A percentile compares a stretch with the other conserved stretches of the same genome.
Conservation (phyloP, 2,888 invertebrate species). For the Aspidapion aeneum region DNA sequence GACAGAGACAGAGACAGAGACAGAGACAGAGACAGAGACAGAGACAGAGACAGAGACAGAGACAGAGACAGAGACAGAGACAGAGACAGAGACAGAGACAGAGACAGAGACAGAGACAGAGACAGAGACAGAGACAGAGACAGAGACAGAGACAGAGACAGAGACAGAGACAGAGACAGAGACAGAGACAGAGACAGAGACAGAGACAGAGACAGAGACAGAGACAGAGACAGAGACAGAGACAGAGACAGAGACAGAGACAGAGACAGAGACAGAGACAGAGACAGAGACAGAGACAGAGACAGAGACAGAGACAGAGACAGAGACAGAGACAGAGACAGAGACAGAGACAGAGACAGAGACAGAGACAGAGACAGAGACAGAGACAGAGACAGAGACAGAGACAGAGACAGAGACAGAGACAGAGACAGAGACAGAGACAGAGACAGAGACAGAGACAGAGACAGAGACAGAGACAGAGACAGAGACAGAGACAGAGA, state of each 20-base stretch:
- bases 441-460: constrained; percentile 10
- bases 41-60: constrained; percentile 12
- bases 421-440: constrained; percentile 12
- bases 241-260: constrained; percentile 10
- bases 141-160: constrained; percentile 11
- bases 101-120: constrained; percentile 10
- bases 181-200: constrained; percentile 10
- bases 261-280: constrained; percentile 8
- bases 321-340: constrained; percentile 9
- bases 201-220: constrained; percentile 8
- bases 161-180: constrained; percentile 8
- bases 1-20: constrained; percentile 9
- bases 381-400: constrained; percentile 9
- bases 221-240: constrained; percentile 10
- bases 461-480: constrained; percentile 12
- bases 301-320: constrained; percentile 9
- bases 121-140: constrained; percentile 13
- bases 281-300: constrained; percentile 9
- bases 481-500: constrained; percentile 10
- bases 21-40: constrained; percentile 10
- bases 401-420: constrained; percentile 9
- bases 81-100: constrained; percentile 11
- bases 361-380: constrained; percentile 10
- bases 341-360: constrained; percentile 10
- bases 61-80: constrained; percentile 14